Evolutionary conservation across 2,797 vertebrate species (phyloP).

Genomic region (Cyclopterus lumpus): DNA sequence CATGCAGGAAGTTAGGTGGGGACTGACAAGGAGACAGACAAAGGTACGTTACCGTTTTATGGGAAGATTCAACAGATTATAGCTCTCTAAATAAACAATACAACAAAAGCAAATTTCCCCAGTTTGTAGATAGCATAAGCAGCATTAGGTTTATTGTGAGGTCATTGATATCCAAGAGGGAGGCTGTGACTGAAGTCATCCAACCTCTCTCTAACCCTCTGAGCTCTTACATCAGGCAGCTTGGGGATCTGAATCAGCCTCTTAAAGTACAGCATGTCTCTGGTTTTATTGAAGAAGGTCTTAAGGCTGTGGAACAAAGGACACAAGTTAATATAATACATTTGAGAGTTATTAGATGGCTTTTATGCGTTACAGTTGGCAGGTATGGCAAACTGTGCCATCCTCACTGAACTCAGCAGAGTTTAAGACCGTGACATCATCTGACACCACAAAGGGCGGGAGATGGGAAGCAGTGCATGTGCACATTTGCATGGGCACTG

Average conservation of each 20-base stretch:
- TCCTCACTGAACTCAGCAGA: background rate
- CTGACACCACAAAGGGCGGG: conserved; percentile 4
- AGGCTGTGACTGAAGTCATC: conserved; percentile 31
- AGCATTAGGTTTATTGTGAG: background rate
- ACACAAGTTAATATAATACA: background rate
- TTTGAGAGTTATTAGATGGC: background rate
- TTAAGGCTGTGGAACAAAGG: conserved; percentile 86
- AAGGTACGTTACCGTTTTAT: background rate
- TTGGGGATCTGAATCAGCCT: conserved; percentile 97
- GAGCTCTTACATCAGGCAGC: conserved; percentile 90
- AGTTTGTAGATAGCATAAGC: background rate
- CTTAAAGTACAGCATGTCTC: conserved; percentile 98
- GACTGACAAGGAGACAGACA: conserved; percentile 76
- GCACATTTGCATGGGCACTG: conserved; percentile 51
- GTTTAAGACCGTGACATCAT: background rate
- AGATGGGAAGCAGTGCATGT: conserved; percentile 1
- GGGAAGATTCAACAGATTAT: background rate
- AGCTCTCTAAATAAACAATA: background rate
- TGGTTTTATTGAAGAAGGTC: conserved; percentile 93
- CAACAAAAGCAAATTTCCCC: background rate
- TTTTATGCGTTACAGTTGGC: background rate
- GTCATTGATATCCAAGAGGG: conserved; percentile 13
- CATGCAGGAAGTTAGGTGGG: conserved; percentile 95
- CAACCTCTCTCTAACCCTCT: conserved; percentile 4
- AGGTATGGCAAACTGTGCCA: background rate